Base-by-base conservation (phyloP, 2,888 invertebrate species). In the Drosophila flavopinicola region DNA sequence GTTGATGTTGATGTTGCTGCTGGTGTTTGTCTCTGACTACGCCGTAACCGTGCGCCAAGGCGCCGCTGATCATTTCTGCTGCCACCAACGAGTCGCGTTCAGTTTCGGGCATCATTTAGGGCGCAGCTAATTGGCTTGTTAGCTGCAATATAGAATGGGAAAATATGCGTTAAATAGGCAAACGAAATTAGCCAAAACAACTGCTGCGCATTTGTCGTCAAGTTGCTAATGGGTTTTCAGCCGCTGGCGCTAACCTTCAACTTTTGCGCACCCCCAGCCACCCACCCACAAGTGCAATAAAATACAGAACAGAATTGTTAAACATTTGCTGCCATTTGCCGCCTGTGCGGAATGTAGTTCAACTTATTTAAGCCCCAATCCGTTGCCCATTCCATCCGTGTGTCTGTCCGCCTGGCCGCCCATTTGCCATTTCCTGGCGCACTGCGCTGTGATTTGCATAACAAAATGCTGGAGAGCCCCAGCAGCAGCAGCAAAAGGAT, bases 71-170 rank as follows among this genome's bases (percentile, higher is more conserved):
- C 87, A 90, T 89, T 83, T 90, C 91, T 64, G 90, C 82, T 75
- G 78, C 85, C 69, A 85, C 78, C 75, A 88, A 82, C 48, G 85
- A 72, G 61, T 91, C 90, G 68, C 88, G 89, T 83, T 90, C 91
- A 83, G 90, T 88, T 89, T 91, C 90, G 85, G 90, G 91, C 91
- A 91, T 91, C 89, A 90, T 90, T 89, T 88, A 89, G 78, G 71
- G 75, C 74, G 68, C 60, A 51, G 57, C 51, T 68, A 68, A 76
- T 59, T 79, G 63, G 52, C 45, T 59, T 42, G 33, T 49, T 39
- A 37, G 72, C 68, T 76, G 69, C 10, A 76, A 73, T 15, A 59
- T 20, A 63, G 0, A 66, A 1, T 59, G 6, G 6, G 25, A 41
- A 57, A 45, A 52, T 30, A 32, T 56, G 39, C 32, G 56, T 58